Evolutionary conservation across 2,888 invertebrate species (phyloP).

Genomic region (Eumacrocentrus americanus): DNA sequence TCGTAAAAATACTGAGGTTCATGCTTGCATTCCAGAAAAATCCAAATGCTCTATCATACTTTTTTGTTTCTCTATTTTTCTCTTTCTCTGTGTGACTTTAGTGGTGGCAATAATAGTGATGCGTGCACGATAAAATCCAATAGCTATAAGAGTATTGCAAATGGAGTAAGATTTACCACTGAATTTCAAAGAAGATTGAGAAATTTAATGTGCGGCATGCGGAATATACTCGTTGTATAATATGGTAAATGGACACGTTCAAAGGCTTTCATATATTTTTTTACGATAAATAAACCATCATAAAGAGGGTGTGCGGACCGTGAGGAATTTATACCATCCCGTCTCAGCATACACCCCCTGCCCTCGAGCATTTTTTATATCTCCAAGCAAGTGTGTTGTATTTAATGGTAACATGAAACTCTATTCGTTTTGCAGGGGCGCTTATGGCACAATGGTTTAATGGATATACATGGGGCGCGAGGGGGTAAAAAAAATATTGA

Average conservation of each 20-base stretch:
- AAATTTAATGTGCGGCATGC: background rate
- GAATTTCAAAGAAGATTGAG: no score
- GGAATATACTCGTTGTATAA: background rate
- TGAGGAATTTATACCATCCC: constrained; percentile 14
- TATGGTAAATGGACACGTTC: background rate
- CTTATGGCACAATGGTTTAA: background rate
- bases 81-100: background rate
- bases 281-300: constrained; percentile 11
- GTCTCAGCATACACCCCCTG: constrained; percentile 8
- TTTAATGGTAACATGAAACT: constrained; percentile 21
- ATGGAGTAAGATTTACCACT: no score
- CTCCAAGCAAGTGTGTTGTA: constrained; percentile 11
- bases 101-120: constrained; percentile 3
- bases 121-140: no score
- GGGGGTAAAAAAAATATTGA: no score
- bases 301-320: background rate
- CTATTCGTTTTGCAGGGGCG: background rate
- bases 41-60: constrained; percentile 6
- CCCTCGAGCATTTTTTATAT: constrained; percentile 9
- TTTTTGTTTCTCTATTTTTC: constrained; percentile 10
- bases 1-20: constrained; percentile 42
- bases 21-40: constrained; percentile 19
- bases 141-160: no score
- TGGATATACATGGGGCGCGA: background rate
- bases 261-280: constrained; percentile 3